Base-by-base conservation (phyloP, 2,888 invertebrate genomes). In the Fabriciana adippe region DNA sequence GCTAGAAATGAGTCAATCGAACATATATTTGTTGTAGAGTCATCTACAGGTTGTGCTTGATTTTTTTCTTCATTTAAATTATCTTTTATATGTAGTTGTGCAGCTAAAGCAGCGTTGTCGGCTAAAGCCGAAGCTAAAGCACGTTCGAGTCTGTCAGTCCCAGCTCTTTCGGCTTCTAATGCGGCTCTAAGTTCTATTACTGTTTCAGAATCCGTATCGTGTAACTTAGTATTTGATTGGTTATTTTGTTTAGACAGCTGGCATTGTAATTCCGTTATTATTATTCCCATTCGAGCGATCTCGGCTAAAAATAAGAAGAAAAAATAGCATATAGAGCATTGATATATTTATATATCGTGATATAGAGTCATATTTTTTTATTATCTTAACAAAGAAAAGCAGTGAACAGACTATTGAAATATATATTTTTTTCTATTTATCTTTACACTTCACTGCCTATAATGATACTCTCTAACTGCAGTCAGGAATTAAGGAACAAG, bases 1-100 rank as follows among this genome's bases (percentile, higher is more conserved):
- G 90, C 90, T 68, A 92, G 81, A 71, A 92, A 92, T 8, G 83
- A 85, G 73, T 91, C 89, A 62, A 92, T 87, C 0, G 88, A 85
- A 64, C 82, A 84, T 66, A 86, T 83, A 59, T 84, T 84, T 6
- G 79, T 79, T 3, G 74, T 51, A 41, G 69, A 70, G 18, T 77
- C 71, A 3, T 76, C 73, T 48, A 77, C 75, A 5, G 75, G 70
- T 3, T 78, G 78, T 2, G 78, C 61, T 3, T 51, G 41, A 18
- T 11, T 51, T 15, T 68, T 70, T 4, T 73, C 69, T 54, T 76
- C 74, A 26, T 68, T 69, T 8, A 69, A 66, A 62, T 67, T 60
- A 62, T 89, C 90, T 35, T 70, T 74, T 4, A 75, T 73, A 65
- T 85, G 82, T 6, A 88, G 55, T 21, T 80, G 77, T 0, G 85